phyloP scores from a whole-genome alignment of 2,113 vertebrate genomes.

The Mungos mungo region DNA sequence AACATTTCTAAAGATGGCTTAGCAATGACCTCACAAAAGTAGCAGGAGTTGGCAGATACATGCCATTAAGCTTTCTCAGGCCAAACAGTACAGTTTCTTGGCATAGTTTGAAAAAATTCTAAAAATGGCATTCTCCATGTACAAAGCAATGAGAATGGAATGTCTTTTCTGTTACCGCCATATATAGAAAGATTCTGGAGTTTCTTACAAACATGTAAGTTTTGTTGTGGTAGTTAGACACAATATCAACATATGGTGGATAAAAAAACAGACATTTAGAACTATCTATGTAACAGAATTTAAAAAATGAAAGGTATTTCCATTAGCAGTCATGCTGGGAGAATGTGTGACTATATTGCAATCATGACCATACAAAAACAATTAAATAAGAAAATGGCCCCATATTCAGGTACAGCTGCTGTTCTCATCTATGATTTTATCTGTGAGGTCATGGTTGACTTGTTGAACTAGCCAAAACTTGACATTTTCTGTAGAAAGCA shows the following conservation, averaged over 20 bases:
- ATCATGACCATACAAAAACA: not conserved
- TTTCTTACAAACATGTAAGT: not conserved
- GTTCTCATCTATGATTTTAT: not conserved
- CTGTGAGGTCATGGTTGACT: not conserved
- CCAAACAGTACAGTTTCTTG: conserved; percentile 37
- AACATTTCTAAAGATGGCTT: conserved; percentile 16
- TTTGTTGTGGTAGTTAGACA: not conserved
- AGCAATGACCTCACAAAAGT: conserved; percentile 39
- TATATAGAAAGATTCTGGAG: conserved; percentile 4
- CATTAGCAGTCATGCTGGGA: not conserved
- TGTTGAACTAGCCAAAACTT: not conserved
- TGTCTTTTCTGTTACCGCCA: conserved; percentile 19
- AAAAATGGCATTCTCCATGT: conserved; percentile 56
- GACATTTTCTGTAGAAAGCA: not conserved
- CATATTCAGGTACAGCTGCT: not conserved
- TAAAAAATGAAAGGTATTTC: not conserved
- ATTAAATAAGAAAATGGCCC: not conserved
- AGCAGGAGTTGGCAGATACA: not conserved
- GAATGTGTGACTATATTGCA: not conserved
- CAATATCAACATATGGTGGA: not conserved
- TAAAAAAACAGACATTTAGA: not conserved
- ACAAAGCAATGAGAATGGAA: conserved; percentile 46
- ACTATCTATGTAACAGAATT: not conserved
- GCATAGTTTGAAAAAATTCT: conserved; percentile 22
- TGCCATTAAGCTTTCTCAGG: conserved; percentile 33